Conservation (phyloP, 2,113 vertebrate species). For the Limanda limanda region DNA sequence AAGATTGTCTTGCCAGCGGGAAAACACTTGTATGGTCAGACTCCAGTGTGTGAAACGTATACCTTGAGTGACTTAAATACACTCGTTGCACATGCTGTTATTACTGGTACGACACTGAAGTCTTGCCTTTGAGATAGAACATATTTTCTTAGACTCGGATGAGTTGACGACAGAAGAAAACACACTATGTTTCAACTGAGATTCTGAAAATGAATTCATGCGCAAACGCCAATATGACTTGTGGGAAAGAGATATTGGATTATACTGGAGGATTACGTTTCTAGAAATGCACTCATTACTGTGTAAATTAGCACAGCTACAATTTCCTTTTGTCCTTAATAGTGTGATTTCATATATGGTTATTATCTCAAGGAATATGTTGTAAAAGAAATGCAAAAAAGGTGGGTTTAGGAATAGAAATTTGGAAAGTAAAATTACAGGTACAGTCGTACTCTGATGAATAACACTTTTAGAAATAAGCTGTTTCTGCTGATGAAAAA, state of each 20-base stretch:
- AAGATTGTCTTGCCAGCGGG: constrained; percentile 42
- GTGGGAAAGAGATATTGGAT: constrained; percentile 12
- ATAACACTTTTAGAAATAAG: constrained; percentile 4
- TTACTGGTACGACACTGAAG: constrained; percentile 36
- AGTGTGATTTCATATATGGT: constrained; percentile 49
- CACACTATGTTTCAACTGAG: neutral
- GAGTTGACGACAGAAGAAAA: constrained; percentile 24
- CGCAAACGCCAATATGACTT: neutral
- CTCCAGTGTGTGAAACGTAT: constrained; percentile 39
- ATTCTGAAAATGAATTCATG: constrained; percentile 17
- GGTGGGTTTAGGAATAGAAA: constrained; percentile 14
- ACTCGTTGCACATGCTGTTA: constrained; percentile 49
- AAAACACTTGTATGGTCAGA: constrained; percentile 59
- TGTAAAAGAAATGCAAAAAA: constrained; percentile 7
- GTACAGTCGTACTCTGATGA: constrained; percentile 27
- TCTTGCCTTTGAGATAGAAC: constrained; percentile 46
- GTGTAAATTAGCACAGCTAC: constrained; percentile 43
- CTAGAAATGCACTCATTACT: constrained; percentile 41
- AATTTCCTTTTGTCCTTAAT: constrained; percentile 33
- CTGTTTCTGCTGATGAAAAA: constrained; percentile 19
- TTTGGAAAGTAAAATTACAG: constrained; percentile 15
- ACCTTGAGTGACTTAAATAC: constrained; percentile 52
- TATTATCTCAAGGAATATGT: constrained; percentile 54
- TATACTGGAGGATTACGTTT: constrained; percentile 46
- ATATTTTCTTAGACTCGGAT: constrained; percentile 24